These are phyloP conservation scores for Chroicocephalus ridibundus DNA, from an alignment of 2,113 vertebrate species.

Conservation along the genomic window DNA sequence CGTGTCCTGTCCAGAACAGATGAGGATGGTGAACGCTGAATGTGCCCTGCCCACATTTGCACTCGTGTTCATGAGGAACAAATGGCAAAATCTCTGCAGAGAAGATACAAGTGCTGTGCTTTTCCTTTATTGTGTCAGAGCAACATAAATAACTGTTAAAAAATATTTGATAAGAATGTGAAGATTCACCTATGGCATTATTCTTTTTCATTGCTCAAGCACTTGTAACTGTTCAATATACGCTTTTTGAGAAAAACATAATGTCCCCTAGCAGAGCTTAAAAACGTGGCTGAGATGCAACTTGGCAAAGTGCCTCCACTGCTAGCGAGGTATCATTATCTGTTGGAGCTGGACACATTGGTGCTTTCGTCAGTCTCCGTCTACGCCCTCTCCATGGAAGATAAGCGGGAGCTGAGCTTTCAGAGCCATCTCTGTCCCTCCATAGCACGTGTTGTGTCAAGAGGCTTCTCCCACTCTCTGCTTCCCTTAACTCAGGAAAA, in stretches of 20 bases:
- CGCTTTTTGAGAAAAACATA: background rate
- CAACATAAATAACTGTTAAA: background rate
- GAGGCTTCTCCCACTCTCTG: background rate
- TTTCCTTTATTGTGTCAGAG: background rate
- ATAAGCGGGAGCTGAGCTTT: background rate
- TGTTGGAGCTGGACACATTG: background rate
- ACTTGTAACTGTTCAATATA: background rate
- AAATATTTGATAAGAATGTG: background rate
- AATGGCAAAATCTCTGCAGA: background rate
- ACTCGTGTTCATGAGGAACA: background rate
- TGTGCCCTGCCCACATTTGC: background rate
- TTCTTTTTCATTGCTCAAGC: background rate
- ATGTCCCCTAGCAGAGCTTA: background rate
- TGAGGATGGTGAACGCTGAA: background rate
- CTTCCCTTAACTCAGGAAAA: background rate
- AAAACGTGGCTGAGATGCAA: background rate
- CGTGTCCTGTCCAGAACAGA: background rate
- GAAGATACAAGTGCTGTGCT: background rate
- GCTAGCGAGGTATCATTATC: background rate
- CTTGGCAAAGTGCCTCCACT: background rate
- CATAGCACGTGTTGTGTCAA: background rate
- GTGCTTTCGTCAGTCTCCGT: background rate
- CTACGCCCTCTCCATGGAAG: background rate
- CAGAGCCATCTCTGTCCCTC: background rate
- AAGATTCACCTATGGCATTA: background rate